Conservation (phyloP, 1,140 invertebrate genomes). For the Brachystomella parvula region DNA sequence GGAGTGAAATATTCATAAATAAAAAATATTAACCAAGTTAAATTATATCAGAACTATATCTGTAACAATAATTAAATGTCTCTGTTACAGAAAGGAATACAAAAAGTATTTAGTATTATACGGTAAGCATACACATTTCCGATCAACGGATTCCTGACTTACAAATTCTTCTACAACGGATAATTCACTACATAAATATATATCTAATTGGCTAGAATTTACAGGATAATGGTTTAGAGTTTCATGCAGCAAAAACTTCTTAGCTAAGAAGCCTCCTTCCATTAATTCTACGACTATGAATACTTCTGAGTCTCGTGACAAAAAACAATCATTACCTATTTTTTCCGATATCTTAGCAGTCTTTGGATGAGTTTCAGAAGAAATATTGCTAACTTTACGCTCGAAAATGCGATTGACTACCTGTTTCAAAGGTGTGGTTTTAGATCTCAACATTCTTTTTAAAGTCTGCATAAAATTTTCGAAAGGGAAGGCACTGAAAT, state of each 20-base stretch:
- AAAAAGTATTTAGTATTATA: no score
- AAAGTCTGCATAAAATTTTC: constrained; percentile 6
- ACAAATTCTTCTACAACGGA: no score
- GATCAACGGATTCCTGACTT: no score
- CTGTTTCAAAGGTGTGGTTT: neutral
- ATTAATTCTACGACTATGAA: neutral
- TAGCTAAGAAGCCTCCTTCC: neutral
- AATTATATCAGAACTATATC: no score
- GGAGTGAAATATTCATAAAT: no score
- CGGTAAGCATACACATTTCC: no score
- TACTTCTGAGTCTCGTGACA: neutral
- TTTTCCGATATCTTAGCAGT: neutral
- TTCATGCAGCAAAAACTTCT: neutral
- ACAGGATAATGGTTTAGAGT: neutral
- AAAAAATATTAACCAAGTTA: no score
- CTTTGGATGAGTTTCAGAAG: neutral
- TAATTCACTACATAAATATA: no score
- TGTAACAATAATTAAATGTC: no score
- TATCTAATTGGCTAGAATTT: neutral
- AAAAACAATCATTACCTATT: constrained; percentile 8
- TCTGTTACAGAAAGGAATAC: no score
- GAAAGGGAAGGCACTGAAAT: constrained; percentile 1
- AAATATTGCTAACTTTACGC: neutral
- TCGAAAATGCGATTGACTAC: neutral
- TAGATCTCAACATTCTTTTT: neutral